Percentiles rank a stretch among this genome's conserved stretches.
phyloP scores from a whole-genome alignment of 2,888 invertebrate genomes.

The Microchrysa polita region DNA sequence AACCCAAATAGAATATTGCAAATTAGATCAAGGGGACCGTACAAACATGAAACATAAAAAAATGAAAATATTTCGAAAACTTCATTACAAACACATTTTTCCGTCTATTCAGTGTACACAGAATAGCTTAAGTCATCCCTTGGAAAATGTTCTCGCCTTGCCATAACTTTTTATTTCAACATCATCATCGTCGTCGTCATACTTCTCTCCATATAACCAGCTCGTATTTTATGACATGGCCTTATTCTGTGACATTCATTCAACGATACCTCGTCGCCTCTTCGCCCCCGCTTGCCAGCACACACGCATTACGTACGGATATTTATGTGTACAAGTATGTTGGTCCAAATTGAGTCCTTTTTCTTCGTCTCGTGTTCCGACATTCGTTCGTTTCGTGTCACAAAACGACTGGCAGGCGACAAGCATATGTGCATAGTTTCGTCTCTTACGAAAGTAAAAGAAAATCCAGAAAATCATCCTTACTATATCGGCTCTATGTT shows the following conservation, averaged over 20 bases:
- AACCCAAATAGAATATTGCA: not conserved
- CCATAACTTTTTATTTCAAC: conserved; percentile 18
- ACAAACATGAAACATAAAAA: not conserved
- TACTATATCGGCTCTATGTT: not conserved
- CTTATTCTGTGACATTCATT: not conserved
- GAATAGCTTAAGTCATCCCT: not conserved
- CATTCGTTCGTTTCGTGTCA: too few species aligned
- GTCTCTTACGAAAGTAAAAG: not conserved
- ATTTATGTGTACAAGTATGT: too few species aligned
- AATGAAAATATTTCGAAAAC: conserved; percentile 2
- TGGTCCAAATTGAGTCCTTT: too few species aligned
- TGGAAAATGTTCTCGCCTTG: not conserved
- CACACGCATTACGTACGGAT: too few species aligned
- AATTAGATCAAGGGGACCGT: not conserved
- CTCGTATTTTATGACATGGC: not conserved
- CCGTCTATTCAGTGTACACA: conserved; percentile 4
- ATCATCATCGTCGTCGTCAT: conserved; percentile 6
- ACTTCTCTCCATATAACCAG: not conserved
- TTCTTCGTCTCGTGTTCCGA: too few species aligned
- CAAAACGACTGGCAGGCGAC: too few species aligned
- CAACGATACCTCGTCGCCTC: too few species aligned
- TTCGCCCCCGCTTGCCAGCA: not conserved
- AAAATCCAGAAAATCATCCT: not conserved
- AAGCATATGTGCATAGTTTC: too few species aligned
- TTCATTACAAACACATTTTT: conserved; percentile 8